Percentiles rank a stretch among this genome's conserved stretches.
Conservation (phyloP, 1,140 invertebrate genomes). For the Aradophagus sp. region DNA sequence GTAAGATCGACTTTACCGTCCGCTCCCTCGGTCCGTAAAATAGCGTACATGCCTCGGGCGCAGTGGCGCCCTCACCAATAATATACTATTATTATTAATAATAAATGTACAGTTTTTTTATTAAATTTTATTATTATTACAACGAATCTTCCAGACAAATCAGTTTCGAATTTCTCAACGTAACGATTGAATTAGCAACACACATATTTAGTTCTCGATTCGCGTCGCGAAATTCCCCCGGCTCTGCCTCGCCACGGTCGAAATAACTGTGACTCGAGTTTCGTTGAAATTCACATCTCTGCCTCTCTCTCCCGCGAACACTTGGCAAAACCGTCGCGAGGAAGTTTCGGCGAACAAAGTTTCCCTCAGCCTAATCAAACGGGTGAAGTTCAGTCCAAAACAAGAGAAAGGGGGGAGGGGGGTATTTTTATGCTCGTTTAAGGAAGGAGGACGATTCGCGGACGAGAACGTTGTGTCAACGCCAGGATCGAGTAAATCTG, state of each 20-base stretch:
- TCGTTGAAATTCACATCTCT: constrained; percentile 15
- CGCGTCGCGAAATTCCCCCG: constrained; percentile 4
- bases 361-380: constrained; percentile 38
- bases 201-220: constrained; percentile 8
- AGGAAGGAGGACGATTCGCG: constrained; percentile 2
- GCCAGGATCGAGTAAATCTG: too few species aligned
- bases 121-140: too few species aligned
- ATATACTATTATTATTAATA: too few species aligned
- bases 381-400: constrained; percentile 40
- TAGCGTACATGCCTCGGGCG: too few species aligned
- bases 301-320: constrained; percentile 10
- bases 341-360: constrained; percentile 35
- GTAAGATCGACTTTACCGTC: too few species aligned
- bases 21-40: too few species aligned
- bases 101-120: too few species aligned
- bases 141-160: background rate
- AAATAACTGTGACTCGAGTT: constrained; percentile 38
- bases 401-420: constrained; percentile 11
- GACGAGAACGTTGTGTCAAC: background rate
- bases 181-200: constrained; percentile 13
- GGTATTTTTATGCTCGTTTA: constrained; percentile 38
- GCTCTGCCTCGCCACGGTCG: constrained; percentile 10
- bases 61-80: too few species aligned
- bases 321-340: constrained; percentile 28
- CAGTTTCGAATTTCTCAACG: background rate